Base-by-base conservation (phyloP, 2,888 invertebrate genomes). In the Lasioglossum lativentre region DNA sequence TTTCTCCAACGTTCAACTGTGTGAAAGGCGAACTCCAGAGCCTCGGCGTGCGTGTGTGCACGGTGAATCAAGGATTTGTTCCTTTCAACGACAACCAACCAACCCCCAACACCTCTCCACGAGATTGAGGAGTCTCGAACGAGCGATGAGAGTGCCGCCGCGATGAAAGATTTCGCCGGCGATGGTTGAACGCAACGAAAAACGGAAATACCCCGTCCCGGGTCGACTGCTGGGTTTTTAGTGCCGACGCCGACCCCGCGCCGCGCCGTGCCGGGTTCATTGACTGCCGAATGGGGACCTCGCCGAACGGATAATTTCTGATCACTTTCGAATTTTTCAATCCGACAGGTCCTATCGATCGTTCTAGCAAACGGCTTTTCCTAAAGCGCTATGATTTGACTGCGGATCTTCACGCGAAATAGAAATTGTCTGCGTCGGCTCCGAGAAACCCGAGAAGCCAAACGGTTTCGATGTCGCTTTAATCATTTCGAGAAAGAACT, bases 61-160 rank as follows among this genome's bases (percentile, higher is more conserved):
- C 34, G 16, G 14, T n/a, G 74, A 75, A 80, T 78, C 38, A 16
- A 42, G n/a, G 52, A 47, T 70, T 71, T 42, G 71, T 40, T 66
- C 71, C 71, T 72, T 83, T 63, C 47, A 30, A 80, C 74, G 30
- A 27, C n/a, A 19, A 23, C n/a, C 23, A 5, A 23, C 73, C n/a
- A n/a, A n/a, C n/a, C n/a, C 19, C 47, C 23, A 47, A 70, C 68
- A 40, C 71, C 30, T 40, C 63, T 63, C 40, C 40, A 27, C 30
- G 34, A 30, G 68, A 16, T 71, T 80, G 23, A 45, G 73, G 59
- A 27, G 80, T n/a, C 34, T 38, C 6, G 30, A 45, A 23, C 30
- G 63, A 63, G n/a, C 52, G 68, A 38, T 10, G 40, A 52, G 27
- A 68, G 34, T 27, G 80, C 19, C 19, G 68, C 27, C 47, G n/a